Evolutionary conservation across 1,140 invertebrate genomes (phyloP), one percentile per base, ranked within the genome.

Genomic region (Trypoxylus dichotomus): DNA sequence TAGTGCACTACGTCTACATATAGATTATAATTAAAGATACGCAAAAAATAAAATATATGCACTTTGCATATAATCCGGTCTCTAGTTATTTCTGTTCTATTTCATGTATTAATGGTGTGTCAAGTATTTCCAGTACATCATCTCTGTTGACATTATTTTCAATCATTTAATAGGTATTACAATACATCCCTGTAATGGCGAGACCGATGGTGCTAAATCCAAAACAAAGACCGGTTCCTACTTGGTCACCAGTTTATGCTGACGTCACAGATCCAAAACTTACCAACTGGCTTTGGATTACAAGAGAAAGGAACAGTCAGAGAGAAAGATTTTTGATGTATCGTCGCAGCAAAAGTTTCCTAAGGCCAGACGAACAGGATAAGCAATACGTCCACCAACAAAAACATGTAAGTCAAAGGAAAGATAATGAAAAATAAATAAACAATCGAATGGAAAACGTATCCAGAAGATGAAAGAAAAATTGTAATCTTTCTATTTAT

Each of bases 151-250:
- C n/a, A n/a, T n/a, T n/a, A n/a, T n/a, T 27, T 27, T 63, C 47
- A 24, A 15, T 25, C 15, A 32, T 43, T 24, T 42, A 37, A 24
- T 60, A 80, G 77, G 93, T 96, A 0, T 87, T 95, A 68, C 91
- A 93, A 80, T 94, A 94, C 83, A 89, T 95, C 78, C 92, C 93
- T 0, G 93, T 95, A 2, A 93, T 95, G 92, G 92, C 93, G 0
- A 87, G 93, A 72, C 93, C 93, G 0, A 86, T 94, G 85, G 93
- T 94, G 0, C 85, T 94, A 24, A 89, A 89, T 43, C 87, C 88
- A 78, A 89, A 84, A 0, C 86, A 90, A 42, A 92, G 94, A 83
- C 92, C 92, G 0, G 83, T 83, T 54, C 89, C 88, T 1, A 90
- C 92, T 21, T 95, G 93, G 93, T 94, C 92, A 0, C 91, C 92